phyloP scores from a whole-genome alignment of 1,140 invertebrate genomes.

The Trachymyrmex septentrionalis region DNA sequence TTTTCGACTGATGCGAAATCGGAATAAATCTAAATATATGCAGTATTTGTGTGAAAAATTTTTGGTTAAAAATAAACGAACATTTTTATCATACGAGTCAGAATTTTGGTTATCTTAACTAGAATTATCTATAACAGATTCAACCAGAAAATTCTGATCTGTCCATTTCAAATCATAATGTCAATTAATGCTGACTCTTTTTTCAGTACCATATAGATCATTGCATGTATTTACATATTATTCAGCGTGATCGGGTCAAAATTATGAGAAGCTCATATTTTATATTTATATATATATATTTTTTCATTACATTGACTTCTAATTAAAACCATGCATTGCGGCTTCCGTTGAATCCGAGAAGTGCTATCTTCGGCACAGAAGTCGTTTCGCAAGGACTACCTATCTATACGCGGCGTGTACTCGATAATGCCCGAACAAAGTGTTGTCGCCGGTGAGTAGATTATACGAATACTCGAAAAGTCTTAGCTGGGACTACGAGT shows the following conservation, averaged over 20 bases:
- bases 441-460: slow-evolving; percentile 74
- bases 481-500: slow-evolving; percentile 56
- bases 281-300: not conserved
- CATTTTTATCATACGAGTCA: too few species aligned
- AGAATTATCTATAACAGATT: too few species aligned
- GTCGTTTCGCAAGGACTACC: slow-evolving; percentile 72
- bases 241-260: not conserved
- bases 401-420: slow-evolving; percentile 83
- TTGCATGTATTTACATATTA: not conserved
- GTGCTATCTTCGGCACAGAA: slow-evolving; percentile 74
- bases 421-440: slow-evolving; percentile 84
- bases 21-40: not conserved
- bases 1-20: not conserved
- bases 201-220: not conserved
- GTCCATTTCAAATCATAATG: too few species aligned
- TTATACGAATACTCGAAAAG: slow-evolving; percentile 78
- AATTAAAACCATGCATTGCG: not conserved
- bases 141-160: too few species aligned
- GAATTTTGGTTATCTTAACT: too few species aligned
- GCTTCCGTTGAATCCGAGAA: not conserved
- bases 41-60: too few species aligned
- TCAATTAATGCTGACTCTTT: too few species aligned
- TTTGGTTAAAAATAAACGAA: too few species aligned
- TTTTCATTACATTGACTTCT: not conserved
- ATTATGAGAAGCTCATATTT: not conserved